phyloP scores from a whole-genome alignment of 2,888 invertebrate genomes.

The Icerya purchasi region DNA sequence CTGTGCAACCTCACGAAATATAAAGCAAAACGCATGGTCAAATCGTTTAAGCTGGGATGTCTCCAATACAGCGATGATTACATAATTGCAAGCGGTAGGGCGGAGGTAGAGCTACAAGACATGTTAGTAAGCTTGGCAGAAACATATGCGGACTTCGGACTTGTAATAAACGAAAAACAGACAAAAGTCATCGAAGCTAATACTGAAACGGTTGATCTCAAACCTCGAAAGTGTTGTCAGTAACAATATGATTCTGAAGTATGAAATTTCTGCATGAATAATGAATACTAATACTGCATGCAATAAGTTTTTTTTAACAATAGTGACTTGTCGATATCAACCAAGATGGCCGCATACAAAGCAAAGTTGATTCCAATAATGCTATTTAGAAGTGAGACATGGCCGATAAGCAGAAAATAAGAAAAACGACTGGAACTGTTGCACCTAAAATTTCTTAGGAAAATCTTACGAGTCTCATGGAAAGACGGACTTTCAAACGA shows the following conservation, averaged over 20 bases:
- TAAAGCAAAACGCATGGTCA: background rate
- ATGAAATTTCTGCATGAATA: background rate
- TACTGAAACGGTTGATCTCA: too few species aligned
- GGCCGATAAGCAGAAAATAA: background rate
- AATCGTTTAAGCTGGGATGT: background rate
- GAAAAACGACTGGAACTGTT: background rate
- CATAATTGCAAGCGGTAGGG: background rate
- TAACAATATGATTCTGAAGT: background rate
- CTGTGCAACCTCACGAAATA: background rate
- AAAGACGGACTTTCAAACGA: background rate
- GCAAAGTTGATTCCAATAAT: background rate
- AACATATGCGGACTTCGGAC: background rate
- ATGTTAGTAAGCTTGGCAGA: background rate
- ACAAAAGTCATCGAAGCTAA: background rate
- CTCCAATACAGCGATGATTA: background rate
- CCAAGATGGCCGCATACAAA: background rate
- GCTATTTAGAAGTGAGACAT: background rate
- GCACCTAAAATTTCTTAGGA: background rate
- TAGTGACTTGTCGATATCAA: background rate
- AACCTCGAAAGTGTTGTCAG: background rate
- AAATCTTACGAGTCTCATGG: background rate
- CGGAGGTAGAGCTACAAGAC: background rate
- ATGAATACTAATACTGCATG: background rate
- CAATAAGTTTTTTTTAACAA: background rate
- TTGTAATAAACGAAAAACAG: background rate